A percentile compares a stretch with the other conserved stretches of the same genome.
Evolutionary conservation across 2,113 vertebrate species (phyloP).

Genomic region (Sinocyclocheilus rhinocerous): DNA sequence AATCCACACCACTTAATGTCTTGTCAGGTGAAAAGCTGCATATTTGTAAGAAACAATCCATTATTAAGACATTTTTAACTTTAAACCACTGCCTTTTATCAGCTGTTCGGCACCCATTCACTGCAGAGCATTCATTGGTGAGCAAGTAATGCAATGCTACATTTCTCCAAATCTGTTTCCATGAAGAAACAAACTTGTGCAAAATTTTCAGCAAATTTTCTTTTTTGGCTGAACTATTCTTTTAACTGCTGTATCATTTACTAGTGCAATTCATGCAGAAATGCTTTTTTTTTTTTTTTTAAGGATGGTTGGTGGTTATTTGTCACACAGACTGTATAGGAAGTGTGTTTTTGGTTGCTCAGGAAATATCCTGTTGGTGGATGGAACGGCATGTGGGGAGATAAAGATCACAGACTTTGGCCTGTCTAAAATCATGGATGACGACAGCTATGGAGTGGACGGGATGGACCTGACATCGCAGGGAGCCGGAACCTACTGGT

Average conservation of each 20-base stretch:
- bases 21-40: too few relatives aligned
- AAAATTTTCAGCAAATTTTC: too few relatives aligned
- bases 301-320: neutral
- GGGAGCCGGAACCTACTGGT: conserved; percentile 98
- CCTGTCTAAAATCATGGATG: conserved; percentile 99
- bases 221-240: too few relatives aligned
- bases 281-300: neutral
- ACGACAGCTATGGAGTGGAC: conserved; percentile 98
- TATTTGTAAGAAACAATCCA: too few relatives aligned
- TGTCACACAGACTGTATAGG: conserved; percentile 5
- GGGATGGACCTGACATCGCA: conserved; percentile 99
- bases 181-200: too few relatives aligned
- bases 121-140: neutral
- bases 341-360: neutral
- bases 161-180: too few relatives aligned
- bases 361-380: conserved; percentile 98
- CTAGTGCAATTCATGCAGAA: neutral
- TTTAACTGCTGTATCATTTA: too few relatives aligned
- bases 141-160: neutral
- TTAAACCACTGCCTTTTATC: too few relatives aligned
- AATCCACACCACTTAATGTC: too few relatives aligned
- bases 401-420: conserved; percentile 99
- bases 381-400: conserved; percentile 97
- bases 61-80: too few relatives aligned
- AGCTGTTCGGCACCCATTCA: neutral